These are phyloP conservation scores for Discoglossus pictus DNA, from an alignment of 2,797 vertebrate species.

Conservation along the genomic window DNA sequence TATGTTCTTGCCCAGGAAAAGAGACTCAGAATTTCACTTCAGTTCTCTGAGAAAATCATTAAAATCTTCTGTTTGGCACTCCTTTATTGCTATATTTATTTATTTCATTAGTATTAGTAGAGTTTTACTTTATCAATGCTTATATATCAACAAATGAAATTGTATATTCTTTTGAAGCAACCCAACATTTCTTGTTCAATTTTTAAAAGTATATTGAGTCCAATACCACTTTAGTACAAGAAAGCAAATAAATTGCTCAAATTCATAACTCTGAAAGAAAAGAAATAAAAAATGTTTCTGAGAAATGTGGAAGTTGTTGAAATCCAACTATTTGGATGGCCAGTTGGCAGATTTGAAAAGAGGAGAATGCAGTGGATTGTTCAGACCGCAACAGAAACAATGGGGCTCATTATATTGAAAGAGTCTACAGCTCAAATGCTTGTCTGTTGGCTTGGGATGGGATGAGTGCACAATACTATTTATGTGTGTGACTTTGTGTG, in stretches of 20 bases:
- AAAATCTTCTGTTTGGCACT: too few relatives aligned
- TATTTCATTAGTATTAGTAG: too few relatives aligned
- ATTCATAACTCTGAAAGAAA: neutral
- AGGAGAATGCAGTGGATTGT: constrained; percentile 6
- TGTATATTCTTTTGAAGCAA: too few relatives aligned
- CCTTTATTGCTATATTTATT: too few relatives aligned
- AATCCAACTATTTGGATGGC: constrained; percentile 21
- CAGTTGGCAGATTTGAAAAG: constrained; percentile 12
- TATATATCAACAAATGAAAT: too few relatives aligned
- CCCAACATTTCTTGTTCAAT: too few relatives aligned
- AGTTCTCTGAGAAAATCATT: too few relatives aligned
- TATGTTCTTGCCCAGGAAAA: too few relatives aligned
- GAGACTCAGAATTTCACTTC: too few relatives aligned
- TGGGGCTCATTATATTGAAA: neutral
- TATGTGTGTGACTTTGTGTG: constrained; percentile 5
- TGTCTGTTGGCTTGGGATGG: constrained; percentile 1
- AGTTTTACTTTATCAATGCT: too few relatives aligned
- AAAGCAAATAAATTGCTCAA: neutral
- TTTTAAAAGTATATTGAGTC: too few relatives aligned
- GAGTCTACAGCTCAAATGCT: constrained; percentile 9
- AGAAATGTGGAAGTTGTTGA: constrained; percentile 13
- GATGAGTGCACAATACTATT: constrained; percentile 7
- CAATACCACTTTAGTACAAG: too few relatives aligned
- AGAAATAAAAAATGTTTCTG: neutral
- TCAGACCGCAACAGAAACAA: constrained; percentile 19